Evolutionary conservation across 92 coral and sea anemone species (phyloP).

Genomic region (Pocillopora grandis): DNA sequence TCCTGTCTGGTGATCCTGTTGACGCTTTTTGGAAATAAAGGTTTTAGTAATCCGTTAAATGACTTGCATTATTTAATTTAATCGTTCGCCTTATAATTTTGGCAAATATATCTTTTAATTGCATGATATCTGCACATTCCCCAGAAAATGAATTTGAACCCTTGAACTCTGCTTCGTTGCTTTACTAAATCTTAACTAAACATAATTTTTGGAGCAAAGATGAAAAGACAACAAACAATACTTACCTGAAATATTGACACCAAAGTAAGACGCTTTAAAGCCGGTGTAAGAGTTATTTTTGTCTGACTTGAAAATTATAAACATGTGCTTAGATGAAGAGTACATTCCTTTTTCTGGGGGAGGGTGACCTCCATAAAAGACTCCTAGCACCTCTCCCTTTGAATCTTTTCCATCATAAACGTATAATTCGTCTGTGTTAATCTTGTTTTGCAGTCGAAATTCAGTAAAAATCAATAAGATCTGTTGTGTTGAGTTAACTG

Average conservation of each 20-base stretch:
- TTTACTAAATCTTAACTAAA: neutral
- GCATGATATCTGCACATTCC: no score
- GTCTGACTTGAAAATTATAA: constrained; percentile 54
- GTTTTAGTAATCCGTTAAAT: no score
- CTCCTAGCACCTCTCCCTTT: constrained; percentile 40
- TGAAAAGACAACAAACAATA: neutral
- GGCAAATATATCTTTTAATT: no score
- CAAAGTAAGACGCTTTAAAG: constrained; percentile 30
- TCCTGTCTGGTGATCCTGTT: no score
- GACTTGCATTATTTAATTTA: no score
- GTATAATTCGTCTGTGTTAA: constrained; percentile 35
- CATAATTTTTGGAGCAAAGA: neutral
- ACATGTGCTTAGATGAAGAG: constrained; percentile 40
- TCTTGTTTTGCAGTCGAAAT: constrained; percentile 41
- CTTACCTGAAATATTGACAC: neutral
- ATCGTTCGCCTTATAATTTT: no score
- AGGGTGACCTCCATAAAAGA: constrained; percentile 35
- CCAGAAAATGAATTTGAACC: no score
- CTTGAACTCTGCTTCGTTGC: no score
- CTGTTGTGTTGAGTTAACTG: constrained; percentile 32
- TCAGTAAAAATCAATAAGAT: constrained; percentile 51
- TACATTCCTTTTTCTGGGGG: constrained; percentile 47
- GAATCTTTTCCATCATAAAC: constrained; percentile 50
- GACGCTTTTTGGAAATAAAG: no score
- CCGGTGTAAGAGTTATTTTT: constrained; percentile 3